Percentiles rank a stretch among this genome's conserved stretches.
Conservation (phyloP, 2,888 invertebrate species). For the Adela reaumurella region DNA sequence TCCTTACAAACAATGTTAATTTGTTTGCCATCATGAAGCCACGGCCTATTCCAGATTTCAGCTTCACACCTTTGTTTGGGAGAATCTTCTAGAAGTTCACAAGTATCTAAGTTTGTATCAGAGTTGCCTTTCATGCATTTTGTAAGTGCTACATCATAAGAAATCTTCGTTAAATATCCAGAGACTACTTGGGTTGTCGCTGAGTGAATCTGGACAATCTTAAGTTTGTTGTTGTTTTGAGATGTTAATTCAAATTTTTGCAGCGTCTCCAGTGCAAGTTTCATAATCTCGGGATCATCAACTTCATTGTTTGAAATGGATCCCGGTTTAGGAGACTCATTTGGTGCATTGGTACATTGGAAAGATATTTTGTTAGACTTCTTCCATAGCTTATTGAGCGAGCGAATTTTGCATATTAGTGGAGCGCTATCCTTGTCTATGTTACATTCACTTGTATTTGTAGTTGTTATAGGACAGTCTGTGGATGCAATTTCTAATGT, state of each 20-base stretch:
- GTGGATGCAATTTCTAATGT: slow-evolving; percentile 23
- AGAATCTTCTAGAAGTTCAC: slow-evolving; percentile 21
- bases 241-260: slow-evolving; percentile 33
- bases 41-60: slow-evolving; percentile 55
- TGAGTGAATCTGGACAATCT: slow-evolving; percentile 33
- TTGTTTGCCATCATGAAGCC: slow-evolving; percentile 47
- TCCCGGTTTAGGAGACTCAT: slow-evolving; percentile 12
- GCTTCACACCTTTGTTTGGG: slow-evolving; percentile 20
- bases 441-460: slow-evolving; percentile 23
- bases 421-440: slow-evolving; percentile 22
- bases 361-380: slow-evolving; percentile 26
- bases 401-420: slow-evolving; percentile 28
- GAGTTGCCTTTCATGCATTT: slow-evolving; percentile 36
- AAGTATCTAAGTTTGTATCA: slow-evolving; percentile 17
- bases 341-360: slow-evolving; percentile 24
- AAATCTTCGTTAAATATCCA: slow-evolving; percentile 55
- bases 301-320: slow-evolving; percentile 10
- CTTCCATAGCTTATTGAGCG: slow-evolving; percentile 24
- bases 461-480: slow-evolving; percentile 24
- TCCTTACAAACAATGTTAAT: slow-evolving; percentile 18
- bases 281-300: slow-evolving; percentile 22
- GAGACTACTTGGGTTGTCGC: slow-evolving; percentile 49
- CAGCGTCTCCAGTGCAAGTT: slow-evolving; percentile 33
- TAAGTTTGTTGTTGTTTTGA: slow-evolving; percentile 26
- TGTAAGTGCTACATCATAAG: slow-evolving; percentile 55